Evolutionary conservation across 2,113 vertebrate genomes (phyloP).

Genomic region (Zapornia atra): DNA sequence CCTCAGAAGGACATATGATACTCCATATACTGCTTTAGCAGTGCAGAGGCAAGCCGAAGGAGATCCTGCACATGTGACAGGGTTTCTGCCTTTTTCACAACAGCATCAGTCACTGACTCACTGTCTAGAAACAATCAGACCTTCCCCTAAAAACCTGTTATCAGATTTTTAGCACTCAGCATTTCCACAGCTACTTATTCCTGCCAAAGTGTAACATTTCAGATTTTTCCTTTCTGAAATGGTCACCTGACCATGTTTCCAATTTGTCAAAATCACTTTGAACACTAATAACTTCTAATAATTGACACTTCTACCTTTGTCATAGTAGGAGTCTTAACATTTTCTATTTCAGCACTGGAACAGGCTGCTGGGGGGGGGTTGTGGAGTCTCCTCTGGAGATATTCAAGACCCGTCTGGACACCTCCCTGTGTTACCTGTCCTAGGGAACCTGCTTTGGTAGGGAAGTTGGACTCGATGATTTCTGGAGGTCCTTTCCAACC

Average conservation of each 20-base stretch:
- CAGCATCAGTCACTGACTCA: background rate
- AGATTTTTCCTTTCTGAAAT: background rate
- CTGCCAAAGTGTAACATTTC: background rate
- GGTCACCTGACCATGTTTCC: background rate
- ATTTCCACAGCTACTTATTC: background rate
- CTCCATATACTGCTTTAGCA: background rate
- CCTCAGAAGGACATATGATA: background rate
- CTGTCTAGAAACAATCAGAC: background rate
- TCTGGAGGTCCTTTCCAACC: too few species aligned
- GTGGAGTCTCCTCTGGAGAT: too few species aligned
- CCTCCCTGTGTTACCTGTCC: too few species aligned
- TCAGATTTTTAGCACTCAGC: background rate
- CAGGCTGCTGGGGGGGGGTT: too few species aligned
- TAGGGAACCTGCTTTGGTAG: too few species aligned
- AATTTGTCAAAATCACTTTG: background rate
- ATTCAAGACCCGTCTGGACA: too few species aligned
- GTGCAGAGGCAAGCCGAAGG: background rate
- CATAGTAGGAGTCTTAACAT: background rate
- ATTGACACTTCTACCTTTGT: background rate
- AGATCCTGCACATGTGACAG: accelerated
- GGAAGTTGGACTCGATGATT: too few species aligned
- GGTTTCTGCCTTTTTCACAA: background rate
- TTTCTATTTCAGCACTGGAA: background rate
- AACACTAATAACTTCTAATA: background rate
- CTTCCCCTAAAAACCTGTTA: background rate